Conservation (phyloP, 2,113 vertebrate species). For the Festucalex cinctus region DNA sequence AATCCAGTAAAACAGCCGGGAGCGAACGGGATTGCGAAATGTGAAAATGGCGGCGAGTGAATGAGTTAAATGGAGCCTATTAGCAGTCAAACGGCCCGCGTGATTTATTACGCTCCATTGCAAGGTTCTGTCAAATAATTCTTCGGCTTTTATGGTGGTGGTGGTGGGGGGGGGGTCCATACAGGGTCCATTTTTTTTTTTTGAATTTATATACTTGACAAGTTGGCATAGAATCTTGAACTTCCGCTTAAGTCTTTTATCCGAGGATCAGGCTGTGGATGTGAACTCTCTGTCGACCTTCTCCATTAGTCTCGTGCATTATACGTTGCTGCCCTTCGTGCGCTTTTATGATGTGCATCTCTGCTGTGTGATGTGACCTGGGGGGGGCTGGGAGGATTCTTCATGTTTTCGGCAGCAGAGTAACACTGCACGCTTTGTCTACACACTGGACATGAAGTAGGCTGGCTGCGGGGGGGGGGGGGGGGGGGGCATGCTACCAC, state of each 20-base stretch:
- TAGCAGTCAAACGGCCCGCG: background rate
- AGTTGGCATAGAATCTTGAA: background rate
- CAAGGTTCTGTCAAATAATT: background rate
- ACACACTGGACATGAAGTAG: conserved; percentile 33
- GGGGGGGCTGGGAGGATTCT: conserved; percentile 55
- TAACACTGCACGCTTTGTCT: conserved; percentile 36
- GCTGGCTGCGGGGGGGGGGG: background rate
- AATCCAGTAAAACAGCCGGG: too few species aligned
- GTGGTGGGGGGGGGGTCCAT: too few species aligned
- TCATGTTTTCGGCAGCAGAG: conserved; percentile 56
- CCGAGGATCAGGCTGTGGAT: conserved; percentile 20
- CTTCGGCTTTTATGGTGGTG: background rate
- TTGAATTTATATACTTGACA: background rate
- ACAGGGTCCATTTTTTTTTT: too few species aligned
- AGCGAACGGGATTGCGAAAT: too few species aligned
- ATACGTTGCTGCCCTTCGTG: conserved; percentile 13
- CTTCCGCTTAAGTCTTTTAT: background rate
- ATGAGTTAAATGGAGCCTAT: background rate
- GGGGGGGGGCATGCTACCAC: background rate
- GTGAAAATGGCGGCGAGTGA: too few species aligned
- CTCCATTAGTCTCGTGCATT: conserved; percentile 42
- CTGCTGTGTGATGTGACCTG: conserved; percentile 56
- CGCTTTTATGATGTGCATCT: conserved; percentile 46
- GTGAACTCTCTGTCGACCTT: conserved; percentile 16
- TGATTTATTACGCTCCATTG: background rate